Evolutionary conservation across 2,113 vertebrate species (phyloP), one percentile per base, ranked within the genome.

Genomic region (Elephantulus edwardii): DNA sequence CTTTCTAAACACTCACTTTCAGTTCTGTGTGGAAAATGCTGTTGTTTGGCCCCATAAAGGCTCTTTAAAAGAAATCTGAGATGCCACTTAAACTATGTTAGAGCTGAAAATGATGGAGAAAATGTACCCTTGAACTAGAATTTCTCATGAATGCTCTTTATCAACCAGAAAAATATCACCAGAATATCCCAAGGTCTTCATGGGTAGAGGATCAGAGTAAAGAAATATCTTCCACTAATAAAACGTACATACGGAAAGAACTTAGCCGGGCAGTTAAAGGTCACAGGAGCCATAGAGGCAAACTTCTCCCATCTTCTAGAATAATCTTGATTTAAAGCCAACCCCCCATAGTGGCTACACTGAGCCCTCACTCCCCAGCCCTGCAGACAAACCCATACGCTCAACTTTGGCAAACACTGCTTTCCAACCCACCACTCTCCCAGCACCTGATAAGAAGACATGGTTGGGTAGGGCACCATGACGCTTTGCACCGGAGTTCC

Each of bases 371-470:
- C 8, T 17, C 24, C 22, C 30, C 24, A 20, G 46, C 17, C 14
- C 22, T 0, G n/a, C 28, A 8, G n/a, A 77, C 50, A 7, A 2
- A 52, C 24, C 48, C 62, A 44, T 22, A 64, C 26, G 7, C 40
- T 83, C 48, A 33, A 12, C 19, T 46, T 35, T 11, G 38, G 28
- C 22, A 24, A 66, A 26, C 6, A 6, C 35, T 44, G 35, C 30
- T 48, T 56, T 58, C 7, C 14, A 38, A 52, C 24, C 42, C 77
- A 30, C 10, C 17, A 12, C 24, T 52, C 46, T 22, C 86, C 38
- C 35, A 35, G 71, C 0, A 98, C 98, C 98, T 98, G 99, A 97
- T 98, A 99, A 96, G 98, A 98, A 46, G 98, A 98, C 96, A 99
- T 97, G 44, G 98, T 92, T 96, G 98, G 96, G 97, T 99, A 99